These are phyloP conservation scores for Brachypodius melanocephalos DNA, from an alignment of 2,113 vertebrate species.

Conservation along the genomic window DNA sequence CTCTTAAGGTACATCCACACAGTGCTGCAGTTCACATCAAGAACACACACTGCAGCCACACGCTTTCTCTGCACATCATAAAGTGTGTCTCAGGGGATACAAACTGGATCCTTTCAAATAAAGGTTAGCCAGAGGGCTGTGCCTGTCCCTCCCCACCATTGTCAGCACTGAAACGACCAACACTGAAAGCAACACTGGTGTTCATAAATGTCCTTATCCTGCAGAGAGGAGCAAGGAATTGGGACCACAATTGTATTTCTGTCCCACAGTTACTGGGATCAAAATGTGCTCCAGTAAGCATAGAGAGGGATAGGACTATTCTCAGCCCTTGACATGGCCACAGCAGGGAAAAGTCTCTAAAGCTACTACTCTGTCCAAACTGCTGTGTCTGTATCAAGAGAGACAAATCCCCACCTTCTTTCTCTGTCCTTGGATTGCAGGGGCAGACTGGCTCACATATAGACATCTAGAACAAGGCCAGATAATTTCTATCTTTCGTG, in stretches of 20 bases:
- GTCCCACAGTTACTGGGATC: not conserved
- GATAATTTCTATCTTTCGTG: not conserved
- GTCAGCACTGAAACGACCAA: not conserved
- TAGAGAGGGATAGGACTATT: not conserved
- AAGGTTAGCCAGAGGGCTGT: not conserved
- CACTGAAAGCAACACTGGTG: not conserved
- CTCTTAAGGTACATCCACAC: not conserved
- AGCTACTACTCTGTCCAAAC: not conserved
- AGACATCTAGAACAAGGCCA: not conserved
- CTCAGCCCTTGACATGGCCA: not conserved
- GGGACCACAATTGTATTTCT: not conserved
- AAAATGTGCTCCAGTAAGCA: not conserved
- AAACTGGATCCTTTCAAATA: not conserved
- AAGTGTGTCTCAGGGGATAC: not conserved
- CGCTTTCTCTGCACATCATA: not conserved
- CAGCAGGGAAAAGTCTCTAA: not conserved
- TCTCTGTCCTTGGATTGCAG: not conserved
- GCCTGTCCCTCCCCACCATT: not conserved
- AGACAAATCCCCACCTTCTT: not conserved
- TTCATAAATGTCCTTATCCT: not conserved
- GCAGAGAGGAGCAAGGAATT: not conserved
- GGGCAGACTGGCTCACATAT: not conserved
- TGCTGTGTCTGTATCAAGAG: not conserved
- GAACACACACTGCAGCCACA: fast-evolving
- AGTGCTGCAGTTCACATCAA: not conserved